Percentiles rank a stretch among this genome's conserved stretches.
These are phyloP conservation scores for Melangyna quadrimaculata DNA, from an alignment of 2,888 invertebrate genomes.

Conservation along the genomic window DNA sequence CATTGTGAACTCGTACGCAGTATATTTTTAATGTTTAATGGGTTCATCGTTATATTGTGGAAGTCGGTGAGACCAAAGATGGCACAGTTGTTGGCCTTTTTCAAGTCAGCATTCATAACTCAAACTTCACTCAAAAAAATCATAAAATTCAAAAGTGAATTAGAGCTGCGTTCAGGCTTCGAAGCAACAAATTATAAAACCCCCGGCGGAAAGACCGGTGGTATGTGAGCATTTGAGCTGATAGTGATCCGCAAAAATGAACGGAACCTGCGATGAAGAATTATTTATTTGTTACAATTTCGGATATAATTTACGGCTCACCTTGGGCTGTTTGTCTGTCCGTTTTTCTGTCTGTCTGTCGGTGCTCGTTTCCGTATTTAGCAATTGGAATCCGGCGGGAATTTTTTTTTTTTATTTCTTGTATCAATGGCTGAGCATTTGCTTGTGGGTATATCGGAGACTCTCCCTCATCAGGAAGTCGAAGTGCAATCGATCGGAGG, in stretches of 20 bases:
- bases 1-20: not conserved
- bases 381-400: constrained; percentile 13
- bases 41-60: not conserved
- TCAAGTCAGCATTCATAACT: constrained; percentile 38
- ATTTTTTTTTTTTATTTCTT: not conserved
- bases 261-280: constrained; percentile 15
- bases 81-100: constrained; percentile 33
- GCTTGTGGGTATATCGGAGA: constrained; percentile 14
- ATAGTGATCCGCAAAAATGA: constrained; percentile 53
- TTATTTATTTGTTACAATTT: constrained; percentile 60
- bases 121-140: constrained; percentile 63
- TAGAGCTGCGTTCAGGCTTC: constrained; percentile 23
- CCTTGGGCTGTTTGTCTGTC: constrained; percentile 27
- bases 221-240: not conserved
- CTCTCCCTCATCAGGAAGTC: constrained; percentile 42
- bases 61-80: constrained; percentile 27
- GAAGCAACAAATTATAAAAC: not conserved
- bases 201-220: constrained; percentile 55
- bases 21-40: constrained; percentile 5
- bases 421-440: constrained; percentile 31
- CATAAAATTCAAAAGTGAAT: constrained; percentile 65
- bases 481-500: constrained; percentile 51
- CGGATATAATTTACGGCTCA: constrained; percentile 49
- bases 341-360: constrained; percentile 13
- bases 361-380: constrained; percentile 10